These are phyloP conservation scores for Zaprionus obscuricornis DNA, from an alignment of 2,888 invertebrate species.

Conservation along the genomic window DNA sequence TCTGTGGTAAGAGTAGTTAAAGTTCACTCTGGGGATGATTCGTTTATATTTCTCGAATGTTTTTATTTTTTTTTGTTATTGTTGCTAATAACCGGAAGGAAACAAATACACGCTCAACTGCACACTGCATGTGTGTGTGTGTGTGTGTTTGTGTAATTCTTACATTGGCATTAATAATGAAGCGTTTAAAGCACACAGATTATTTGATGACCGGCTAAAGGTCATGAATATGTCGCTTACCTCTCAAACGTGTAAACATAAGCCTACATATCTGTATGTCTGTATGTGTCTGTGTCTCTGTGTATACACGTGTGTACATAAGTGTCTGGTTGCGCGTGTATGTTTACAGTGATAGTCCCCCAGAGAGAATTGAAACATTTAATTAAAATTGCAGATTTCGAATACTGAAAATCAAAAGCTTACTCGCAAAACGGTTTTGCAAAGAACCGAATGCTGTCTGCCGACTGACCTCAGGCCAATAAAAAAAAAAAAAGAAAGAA, in stretches of 20 bases:
- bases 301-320: too few relatives aligned
- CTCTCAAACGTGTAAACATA: background rate
- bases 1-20: background rate
- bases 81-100: constrained; percentile 51
- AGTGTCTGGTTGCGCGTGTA: constrained; percentile 4
- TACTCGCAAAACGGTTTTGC: constrained; percentile 17
- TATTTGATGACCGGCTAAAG: constrained; percentile 45
- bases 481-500: too few relatives aligned
- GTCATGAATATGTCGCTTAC: constrained; percentile 33
- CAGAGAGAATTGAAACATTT: constrained; percentile 41
- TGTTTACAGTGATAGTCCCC: background rate
- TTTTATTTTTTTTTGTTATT: constrained; percentile 13
- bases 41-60: background rate
- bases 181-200: constrained; percentile 49
- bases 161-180: constrained; percentile 49
- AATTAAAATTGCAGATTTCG: constrained; percentile 57
- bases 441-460: background rate
- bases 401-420: constrained; percentile 46
- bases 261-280: background rate
- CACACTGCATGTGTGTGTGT: constrained; percentile 21
- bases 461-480: background rate
- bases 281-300: background rate
- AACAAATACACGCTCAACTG: constrained; percentile 25
- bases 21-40: too few relatives aligned
- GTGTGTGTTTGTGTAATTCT: constrained; percentile 3